phyloP scores from a whole-genome alignment of 35 echinoderm and acorn worm genomes.

The Heliocidaris erythrogramma region DNA sequence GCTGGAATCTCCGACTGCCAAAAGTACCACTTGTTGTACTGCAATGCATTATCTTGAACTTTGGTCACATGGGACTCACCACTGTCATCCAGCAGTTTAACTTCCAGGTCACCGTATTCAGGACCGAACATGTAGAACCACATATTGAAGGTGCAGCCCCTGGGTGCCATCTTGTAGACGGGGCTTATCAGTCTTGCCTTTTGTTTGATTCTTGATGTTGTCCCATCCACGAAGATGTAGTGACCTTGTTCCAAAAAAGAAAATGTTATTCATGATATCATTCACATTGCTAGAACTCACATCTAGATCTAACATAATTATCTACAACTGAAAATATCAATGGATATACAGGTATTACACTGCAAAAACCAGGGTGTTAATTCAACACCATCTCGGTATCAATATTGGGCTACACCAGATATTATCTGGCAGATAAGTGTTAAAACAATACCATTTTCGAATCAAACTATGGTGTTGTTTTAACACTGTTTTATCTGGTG shows the following conservation, averaged over 20 bases:
- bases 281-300: no score
- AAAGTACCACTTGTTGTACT: constrained; percentile 64
- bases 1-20: constrained; percentile 47
- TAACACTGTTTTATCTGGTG: no score
- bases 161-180: constrained; percentile 44
- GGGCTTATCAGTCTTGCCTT: constrained; percentile 66
- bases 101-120: constrained; percentile 72
- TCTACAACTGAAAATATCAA: no score
- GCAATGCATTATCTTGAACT: constrained; percentile 41
- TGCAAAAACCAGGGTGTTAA: no score
- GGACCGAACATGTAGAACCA: constrained; percentile 88
- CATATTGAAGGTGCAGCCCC: constrained; percentile 60
- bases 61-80: constrained; percentile 52
- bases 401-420: no score
- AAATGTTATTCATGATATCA: not conserved
- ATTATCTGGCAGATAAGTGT: no score
- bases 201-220: constrained; percentile 26
- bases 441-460: no score
- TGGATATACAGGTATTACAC: no score
- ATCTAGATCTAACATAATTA: no score
- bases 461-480: no score
- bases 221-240: constrained; percentile 80
- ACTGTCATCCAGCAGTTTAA: not conserved
- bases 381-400: no score
- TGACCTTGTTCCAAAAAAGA: constrained; percentile 48